Base-by-base conservation (phyloP, 2,888 invertebrate species). In the Agrochola litura region DNA sequence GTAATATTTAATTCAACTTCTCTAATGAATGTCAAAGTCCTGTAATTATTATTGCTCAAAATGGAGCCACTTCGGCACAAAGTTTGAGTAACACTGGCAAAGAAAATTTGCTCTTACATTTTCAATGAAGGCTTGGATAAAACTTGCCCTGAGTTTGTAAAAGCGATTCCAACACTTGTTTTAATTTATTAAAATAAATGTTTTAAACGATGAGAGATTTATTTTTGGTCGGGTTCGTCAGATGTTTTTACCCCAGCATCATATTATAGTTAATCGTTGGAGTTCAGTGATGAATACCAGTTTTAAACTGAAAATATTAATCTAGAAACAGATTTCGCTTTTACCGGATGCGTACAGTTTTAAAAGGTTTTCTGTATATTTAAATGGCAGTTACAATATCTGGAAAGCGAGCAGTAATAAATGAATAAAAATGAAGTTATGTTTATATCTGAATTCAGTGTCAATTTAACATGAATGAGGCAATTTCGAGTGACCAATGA, bases 41-140 rank as follows among this genome's bases (percentile, higher is more conserved):
- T 63, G 22, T 52, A 22, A 81, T 74, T 80, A 76, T 81, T 61
- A 54, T 41, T 30, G 16, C 6, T 19, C 14, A 43, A 41, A 56
- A 65, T 49, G 56, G 54, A 76, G 46, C 58, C 16, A 14, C 54
- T 58, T 76, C 49, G 0, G 14, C 30, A 73, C 41, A 68, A 85
- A 85, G 46, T 86, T 85, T 77, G 69, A 69, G 73, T 46, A 76
- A 65, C 67, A 46, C 69, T 68, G 43, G 65, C 58, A 43, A 77
- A 66, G 69, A 76, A 68, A 83, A 81, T 87, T 72, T 66, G 49
- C 73, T 70, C 54, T 68, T 81, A 74, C 75, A 87, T 86, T 83
- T 85, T 80, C 83, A 83, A 86, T 82, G 79, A 86, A 77, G 37
- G 41, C 41, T 56, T 43, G 25, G 43, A 58, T 73, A 79, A 65